Evolutionary conservation across 2,797 vertebrate species (phyloP), one percentile per base, ranked within the genome.

Genomic region (Pygocentrus nattereri): DNA sequence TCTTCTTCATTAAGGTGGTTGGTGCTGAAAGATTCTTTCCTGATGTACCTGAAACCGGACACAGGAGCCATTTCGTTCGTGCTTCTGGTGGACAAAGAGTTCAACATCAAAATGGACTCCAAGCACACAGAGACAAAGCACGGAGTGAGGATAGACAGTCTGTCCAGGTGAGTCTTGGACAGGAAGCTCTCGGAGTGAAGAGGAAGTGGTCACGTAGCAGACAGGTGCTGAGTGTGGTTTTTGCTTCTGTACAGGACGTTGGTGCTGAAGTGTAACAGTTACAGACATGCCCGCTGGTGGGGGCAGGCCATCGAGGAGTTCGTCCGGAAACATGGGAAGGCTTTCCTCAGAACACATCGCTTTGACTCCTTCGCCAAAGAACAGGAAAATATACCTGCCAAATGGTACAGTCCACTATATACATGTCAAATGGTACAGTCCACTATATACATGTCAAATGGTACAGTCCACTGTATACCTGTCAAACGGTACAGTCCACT

Each of bases 201-300:
- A 49, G 38, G 23, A 70, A 59, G 34, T 58, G 38, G 31, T 38
- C 19, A 18, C 64, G 10, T 2, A 62, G 30, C 16, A 7, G 62
- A 41, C 31, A 11, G 52, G 52, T 54, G 52, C 3, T 16, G 4
- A 30, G 44, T 25, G 0, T 59, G 6, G n/a, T 74, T 31, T 38
- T 2, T 44, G 30, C 8, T 47, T 31, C 31, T 72, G 30, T 34
- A 15, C 90, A 99, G 98, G 94, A 96, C 96, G 0, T 91, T 99
- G 81, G 97, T 98, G 90, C 92, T 99, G 87, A 99, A 99, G 92
- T 99, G 97, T 89, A 95, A 91, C 93, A 99, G 96, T 93, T 98
- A 96, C 89, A 93, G 97, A 84, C 97, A 98, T 21, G 96, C 98
- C 3, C 96, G 96, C 59, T 99, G 97, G 98, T 99, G 97, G 98